Evolutionary conservation across 2,113 vertebrate species (phyloP).

Genomic region (Azemiops feae): DNA sequence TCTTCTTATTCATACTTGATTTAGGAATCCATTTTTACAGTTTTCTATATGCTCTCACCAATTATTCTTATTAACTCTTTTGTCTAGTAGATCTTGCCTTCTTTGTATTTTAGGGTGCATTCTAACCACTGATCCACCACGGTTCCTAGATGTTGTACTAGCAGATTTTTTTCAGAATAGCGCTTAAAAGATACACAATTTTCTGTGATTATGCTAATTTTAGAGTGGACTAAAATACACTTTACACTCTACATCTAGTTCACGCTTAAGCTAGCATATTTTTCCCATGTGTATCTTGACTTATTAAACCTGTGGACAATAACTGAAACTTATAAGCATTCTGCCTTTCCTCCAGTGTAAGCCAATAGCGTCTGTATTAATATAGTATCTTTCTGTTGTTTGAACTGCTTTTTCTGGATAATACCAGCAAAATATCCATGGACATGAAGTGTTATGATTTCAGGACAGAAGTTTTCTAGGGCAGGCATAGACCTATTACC

Average conservation of each 20-base stretch:
- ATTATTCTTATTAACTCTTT: not conserved
- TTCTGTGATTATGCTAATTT: conserved; percentile 25
- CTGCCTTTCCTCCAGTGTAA: conserved; percentile 10
- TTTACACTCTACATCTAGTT: conserved; percentile 22
- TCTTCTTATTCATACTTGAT: not conserved
- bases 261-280: conserved; percentile 40
- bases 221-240: conserved; percentile 42
- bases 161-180: conserved; percentile 9
- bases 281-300: conserved; percentile 44
- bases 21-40: not conserved
- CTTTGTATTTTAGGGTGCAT: not conserved
- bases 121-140: too few species aligned
- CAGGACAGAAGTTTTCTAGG: not conserved
- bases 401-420: conserved; percentile 39
- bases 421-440: not conserved
- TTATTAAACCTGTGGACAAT: conserved; percentile 12
- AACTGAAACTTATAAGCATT: conserved; percentile 46
- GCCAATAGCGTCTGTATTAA: conserved; percentile 42
- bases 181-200: conserved; percentile 15
- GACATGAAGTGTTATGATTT: not conserved
- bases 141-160: not conserved
- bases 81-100: not conserved
- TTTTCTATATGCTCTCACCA: not conserved
- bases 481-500: not conserved
- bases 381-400: conserved; percentile 46